phyloP scores from a whole-genome alignment of 2,888 invertebrate genomes.

The Gymnocheta viridis region DNA sequence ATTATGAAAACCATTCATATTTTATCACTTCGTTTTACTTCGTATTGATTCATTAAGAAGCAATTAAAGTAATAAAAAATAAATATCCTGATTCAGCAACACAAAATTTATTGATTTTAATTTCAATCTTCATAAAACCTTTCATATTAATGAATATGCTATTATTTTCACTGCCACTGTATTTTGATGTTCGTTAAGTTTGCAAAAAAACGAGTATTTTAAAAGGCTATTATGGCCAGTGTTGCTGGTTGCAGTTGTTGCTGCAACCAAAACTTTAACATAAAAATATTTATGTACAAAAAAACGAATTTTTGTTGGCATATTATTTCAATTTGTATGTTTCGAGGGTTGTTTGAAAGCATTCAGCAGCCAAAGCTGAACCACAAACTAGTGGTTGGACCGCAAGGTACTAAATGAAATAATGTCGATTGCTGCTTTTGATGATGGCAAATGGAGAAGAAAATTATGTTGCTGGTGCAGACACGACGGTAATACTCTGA shows the following conservation, averaged over 20 bases:
- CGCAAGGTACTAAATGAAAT: conserved; percentile 45
- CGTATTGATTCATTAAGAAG: no score
- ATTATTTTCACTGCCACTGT: no score
- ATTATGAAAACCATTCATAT: no score
- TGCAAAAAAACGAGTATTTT: background rate
- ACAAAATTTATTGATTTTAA: no score
- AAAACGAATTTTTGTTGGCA: background rate
- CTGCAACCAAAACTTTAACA: conserved; percentile 4
- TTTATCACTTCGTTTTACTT: no score
- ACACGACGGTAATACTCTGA: background rate
- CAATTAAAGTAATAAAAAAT: no score
- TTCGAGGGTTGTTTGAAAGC: conserved; percentile 27
- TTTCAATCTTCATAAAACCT: no score
- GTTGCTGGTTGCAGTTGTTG: background rate
- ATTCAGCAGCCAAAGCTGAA: conserved; percentile 14
- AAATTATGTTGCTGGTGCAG: background rate
- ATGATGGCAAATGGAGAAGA: conserved; percentile 27
- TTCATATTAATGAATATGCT: no score
- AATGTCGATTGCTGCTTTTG: conserved; percentile 38
- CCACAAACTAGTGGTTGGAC: conserved; percentile 31
- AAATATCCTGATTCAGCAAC: no score
- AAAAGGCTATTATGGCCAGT: background rate
- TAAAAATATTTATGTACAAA: background rate
- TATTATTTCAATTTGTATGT: conserved; percentile 3
- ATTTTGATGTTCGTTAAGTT: conserved; percentile 1